phyloP scores from a whole-genome alignment of 2,113 vertebrate genomes.

The Tenrec ecaudatus region DNA sequence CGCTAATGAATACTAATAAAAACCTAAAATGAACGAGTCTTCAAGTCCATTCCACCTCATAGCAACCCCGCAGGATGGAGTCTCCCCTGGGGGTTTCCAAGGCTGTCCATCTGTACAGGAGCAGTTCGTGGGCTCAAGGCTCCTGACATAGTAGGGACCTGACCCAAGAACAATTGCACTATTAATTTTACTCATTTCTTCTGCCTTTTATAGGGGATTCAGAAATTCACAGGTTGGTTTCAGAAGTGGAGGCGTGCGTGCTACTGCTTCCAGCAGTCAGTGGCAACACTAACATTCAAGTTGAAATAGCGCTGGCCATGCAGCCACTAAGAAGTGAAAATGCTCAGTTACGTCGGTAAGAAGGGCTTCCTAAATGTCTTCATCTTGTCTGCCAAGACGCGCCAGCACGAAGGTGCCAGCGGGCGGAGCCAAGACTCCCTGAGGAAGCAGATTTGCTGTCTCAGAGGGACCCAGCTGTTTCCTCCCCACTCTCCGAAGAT shows the following conservation, averaged over 20 bases:
- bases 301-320: constrained; percentile 89
- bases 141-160: background rate
- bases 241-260: constrained; percentile 88
- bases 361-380: constrained; percentile 37
- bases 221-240: constrained; percentile 88
- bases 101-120: too few relatives aligned
- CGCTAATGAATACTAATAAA: too few relatives aligned
- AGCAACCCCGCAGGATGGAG: too few relatives aligned
- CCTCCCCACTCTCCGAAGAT: background rate
- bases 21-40: too few relatives aligned
- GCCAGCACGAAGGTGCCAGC: background rate
- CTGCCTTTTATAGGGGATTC: constrained; percentile 83
- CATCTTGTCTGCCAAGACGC: constrained; percentile 31
- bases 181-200: constrained; percentile 46
- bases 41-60: too few relatives aligned
- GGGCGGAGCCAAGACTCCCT: background rate
- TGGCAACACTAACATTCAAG: constrained; percentile 81
- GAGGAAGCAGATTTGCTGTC: constrained; percentile 11
- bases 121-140: too few relatives aligned
- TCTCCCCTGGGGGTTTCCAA: too few relatives aligned
- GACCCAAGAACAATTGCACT: constrained; percentile 35
- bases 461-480: background rate
- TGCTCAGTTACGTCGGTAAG: constrained; percentile 90
- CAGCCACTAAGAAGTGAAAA: constrained; percentile 92
- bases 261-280: constrained; percentile 85